These are phyloP conservation scores for Lordiphosa mommai DNA, from an alignment of 1,140 invertebrate genomes.

Conservation along the genomic window DNA sequence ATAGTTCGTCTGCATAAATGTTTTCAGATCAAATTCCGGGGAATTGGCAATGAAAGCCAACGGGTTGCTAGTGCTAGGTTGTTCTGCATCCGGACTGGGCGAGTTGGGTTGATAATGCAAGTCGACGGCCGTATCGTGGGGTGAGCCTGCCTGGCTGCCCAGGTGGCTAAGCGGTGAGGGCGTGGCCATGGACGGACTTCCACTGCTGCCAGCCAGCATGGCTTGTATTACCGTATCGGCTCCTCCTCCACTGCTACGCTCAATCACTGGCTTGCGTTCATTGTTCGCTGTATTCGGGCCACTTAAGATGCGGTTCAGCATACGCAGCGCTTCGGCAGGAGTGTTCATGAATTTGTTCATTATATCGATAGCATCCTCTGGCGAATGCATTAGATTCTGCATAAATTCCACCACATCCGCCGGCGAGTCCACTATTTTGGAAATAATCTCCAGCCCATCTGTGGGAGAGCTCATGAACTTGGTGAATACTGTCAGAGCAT, in stretches of 20 bases:
- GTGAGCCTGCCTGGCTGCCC: constrained; percentile 22
- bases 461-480: constrained; percentile 79
- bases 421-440: constrained; percentile 77
- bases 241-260: constrained; percentile 14
- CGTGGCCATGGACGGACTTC: constrained; percentile 20
- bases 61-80: constrained; percentile 56
- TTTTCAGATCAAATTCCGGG: constrained; percentile 59
- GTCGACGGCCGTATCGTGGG: constrained; percentile 36
- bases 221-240: constrained; percentile 59
- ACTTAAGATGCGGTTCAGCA: constrained; percentile 76
- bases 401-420: constrained; percentile 77
- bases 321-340: constrained; percentile 72
- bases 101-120: constrained; percentile 46
- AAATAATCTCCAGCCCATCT: constrained; percentile 78
- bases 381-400: constrained; percentile 74
- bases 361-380: constrained; percentile 75
- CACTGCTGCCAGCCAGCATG: constrained; percentile 38
- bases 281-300: constrained; percentile 36
- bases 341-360: constrained; percentile 80
- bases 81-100: constrained; percentile 33
- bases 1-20: constrained; percentile 47
- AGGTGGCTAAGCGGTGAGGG: constrained; percentile 33
- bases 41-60: constrained; percentile 46
- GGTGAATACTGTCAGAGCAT: constrained; percentile 79
- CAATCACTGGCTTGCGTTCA: constrained; percentile 23